A percentile compares a stretch with the other conserved stretches of the same genome.
These are phyloP conservation scores for Scylla paramamosain DNA, from an alignment of 1,140 invertebrate species.

Conservation along the genomic window DNA sequence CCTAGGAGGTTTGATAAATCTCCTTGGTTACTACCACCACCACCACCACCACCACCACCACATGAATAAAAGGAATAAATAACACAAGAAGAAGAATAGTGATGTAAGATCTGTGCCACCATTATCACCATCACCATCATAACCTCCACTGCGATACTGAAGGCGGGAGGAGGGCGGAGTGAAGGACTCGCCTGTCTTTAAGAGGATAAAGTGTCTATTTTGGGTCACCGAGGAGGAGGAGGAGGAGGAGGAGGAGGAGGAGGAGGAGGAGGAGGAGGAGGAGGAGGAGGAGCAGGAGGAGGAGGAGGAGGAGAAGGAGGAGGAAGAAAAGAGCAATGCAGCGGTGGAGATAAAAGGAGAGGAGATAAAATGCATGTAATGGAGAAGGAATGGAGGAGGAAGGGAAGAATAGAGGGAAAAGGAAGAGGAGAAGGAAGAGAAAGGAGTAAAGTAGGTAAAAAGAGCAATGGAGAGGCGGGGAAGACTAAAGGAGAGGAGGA, in stretches of 20 bases:
- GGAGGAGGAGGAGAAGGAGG: background rate
- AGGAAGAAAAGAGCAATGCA: background rate
- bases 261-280: slow-evolving; percentile 17
- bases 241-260: slow-evolving; percentile 5
- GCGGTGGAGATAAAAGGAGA: background rate
- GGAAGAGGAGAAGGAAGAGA: background rate
- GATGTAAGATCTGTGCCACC: too few species aligned
- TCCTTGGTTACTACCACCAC: too few species aligned
- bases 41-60: too few species aligned
- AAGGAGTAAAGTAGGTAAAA: background rate
- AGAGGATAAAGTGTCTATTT: too few species aligned
- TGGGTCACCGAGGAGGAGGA: background rate
- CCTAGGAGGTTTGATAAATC: too few species aligned
- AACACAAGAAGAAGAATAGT: too few species aligned
- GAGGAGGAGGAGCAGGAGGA: background rate
- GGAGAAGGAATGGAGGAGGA: background rate
- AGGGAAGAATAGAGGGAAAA: background rate
- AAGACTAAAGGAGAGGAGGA: background rate
- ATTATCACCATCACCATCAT: too few species aligned
- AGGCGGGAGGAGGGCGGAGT: too few species aligned
- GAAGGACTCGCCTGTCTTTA: too few species aligned
- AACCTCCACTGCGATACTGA: too few species aligned
- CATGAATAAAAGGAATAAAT: too few species aligned
- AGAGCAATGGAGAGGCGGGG: background rate
- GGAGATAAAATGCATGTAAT: background rate